These are phyloP conservation scores for Stenchaetothrips biformis DNA, from an alignment of 2,888 invertebrate species.

Conservation along the genomic window DNA sequence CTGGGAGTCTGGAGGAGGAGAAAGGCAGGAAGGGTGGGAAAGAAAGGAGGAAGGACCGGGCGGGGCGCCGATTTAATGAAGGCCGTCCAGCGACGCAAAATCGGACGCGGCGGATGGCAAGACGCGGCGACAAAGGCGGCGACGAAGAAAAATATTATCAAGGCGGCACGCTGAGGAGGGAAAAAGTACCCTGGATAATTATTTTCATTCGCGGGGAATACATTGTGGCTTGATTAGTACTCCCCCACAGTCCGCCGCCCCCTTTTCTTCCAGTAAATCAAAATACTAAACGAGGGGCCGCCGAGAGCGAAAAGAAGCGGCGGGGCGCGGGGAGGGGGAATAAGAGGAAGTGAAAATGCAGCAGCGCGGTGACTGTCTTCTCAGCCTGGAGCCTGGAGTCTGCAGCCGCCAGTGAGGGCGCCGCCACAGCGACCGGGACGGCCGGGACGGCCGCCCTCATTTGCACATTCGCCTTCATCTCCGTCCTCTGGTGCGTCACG, in stretches of 20 bases:
- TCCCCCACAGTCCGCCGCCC: not conserved
- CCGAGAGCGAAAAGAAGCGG: not conserved
- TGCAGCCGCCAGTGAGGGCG: not conserved
- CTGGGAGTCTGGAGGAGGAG: not conserved
- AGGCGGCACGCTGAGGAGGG: too few species aligned
- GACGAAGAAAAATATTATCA: too few species aligned
- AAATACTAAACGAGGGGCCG: not conserved
- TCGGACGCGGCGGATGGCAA: too few species aligned
- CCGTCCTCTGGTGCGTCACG: not conserved
- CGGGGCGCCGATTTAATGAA: not conserved
- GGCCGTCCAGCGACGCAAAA: too few species aligned
- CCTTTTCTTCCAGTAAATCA: not conserved
- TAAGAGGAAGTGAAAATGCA: not conserved
- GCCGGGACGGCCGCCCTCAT: not conserved
- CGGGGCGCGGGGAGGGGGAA: not conserved
- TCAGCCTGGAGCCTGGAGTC: not conserved
- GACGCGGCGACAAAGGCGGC: too few species aligned
- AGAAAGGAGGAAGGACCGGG: not conserved
- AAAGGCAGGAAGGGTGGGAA: not conserved
- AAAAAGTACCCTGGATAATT: not conserved
- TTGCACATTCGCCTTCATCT: conserved; percentile 15
- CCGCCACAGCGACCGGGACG: not conserved
- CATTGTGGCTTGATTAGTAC: not conserved
- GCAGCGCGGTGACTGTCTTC: not conserved
- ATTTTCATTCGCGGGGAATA: not conserved